Evolutionary conservation across 2,888 invertebrate genomes (phyloP), one percentile per base, ranked within the genome.

Genomic region (Perdita meconis): DNA sequence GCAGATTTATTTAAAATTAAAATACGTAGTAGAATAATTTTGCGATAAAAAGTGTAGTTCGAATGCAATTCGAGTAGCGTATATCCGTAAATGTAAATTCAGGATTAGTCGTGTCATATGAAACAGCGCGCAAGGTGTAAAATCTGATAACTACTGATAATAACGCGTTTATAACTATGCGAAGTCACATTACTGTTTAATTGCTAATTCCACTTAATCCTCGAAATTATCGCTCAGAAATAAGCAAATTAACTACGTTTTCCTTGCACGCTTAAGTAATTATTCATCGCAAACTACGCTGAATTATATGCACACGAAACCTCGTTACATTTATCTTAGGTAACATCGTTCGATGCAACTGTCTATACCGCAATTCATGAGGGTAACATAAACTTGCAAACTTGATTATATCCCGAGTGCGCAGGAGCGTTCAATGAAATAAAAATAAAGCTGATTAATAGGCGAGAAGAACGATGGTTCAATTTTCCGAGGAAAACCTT

Each of bases 241-340:
- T 57, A 55, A 70, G 64, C 64, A 64, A 69, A 63, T 63, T 63
- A 69, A 55, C 61, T 44, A 56, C 10, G 1, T 42, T 65, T 36
- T 40, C 51, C 16, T 26, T 40, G 22, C 26, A 19, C 22, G 34
- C 47, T 65, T 42, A 34, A 50, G 40, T 22, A 30, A 55, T 61
- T 38, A 72, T 60, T 55, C 38, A 38, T 72, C 59, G 22, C 19
- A 55, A 66, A 61, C 67, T 55, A 60, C 53, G 30, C 51, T 13
- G 40, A 66, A 59, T 50, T 57, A 47, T 34, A 24, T 51, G 34
- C 36, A 59, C 51, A 19, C 42, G 53, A 24, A 30, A 44, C 10
- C 44, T 53, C 34, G 55, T 51, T 26, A 55, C 55, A 61, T 73
- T 67, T 67, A 73, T 67, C 67, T 66, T 56, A 40, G 26, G 24